Percentiles rank a stretch among this genome's conserved stretches.
These are phyloP conservation scores for Drosophila bipectinata DNA, from an alignment of 1,140 invertebrate species.

Conservation along the genomic window DNA sequence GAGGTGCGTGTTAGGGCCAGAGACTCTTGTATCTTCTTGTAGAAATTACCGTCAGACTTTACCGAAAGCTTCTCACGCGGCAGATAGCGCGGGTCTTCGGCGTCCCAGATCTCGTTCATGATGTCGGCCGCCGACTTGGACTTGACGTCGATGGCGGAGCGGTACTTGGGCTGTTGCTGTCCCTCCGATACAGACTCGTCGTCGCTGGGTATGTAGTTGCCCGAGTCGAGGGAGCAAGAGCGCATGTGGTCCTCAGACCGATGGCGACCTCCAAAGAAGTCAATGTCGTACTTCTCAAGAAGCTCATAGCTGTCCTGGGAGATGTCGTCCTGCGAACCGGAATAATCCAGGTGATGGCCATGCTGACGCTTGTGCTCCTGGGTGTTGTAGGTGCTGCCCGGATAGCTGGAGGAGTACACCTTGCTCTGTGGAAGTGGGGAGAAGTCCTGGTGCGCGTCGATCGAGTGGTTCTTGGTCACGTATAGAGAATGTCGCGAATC, in stretches of 20 bases:
- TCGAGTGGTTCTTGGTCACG: constrained; percentile 80
- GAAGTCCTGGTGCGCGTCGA: constrained; percentile 79
- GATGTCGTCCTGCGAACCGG: constrained; percentile 92
- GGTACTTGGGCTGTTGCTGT: constrained; percentile 83
- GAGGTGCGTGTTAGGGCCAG: constrained; percentile 86
- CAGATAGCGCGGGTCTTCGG: constrained; percentile 88
- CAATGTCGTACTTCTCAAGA: constrained; percentile 90
- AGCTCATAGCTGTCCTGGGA: constrained; percentile 95
- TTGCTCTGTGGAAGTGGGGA: constrained; percentile 84
- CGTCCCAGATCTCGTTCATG: constrained; percentile 87
- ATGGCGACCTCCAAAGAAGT: constrained; percentile 84
- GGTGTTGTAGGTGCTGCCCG: constrained; percentile 88
- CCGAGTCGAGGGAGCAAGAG: constrained; percentile 89
- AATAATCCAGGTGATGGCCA: constrained; percentile 86
- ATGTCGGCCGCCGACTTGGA: constrained; percentile 86
- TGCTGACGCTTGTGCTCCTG: constrained; percentile 85
- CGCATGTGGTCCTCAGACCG: constrained; percentile 84
- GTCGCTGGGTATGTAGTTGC: constrained; percentile 88
- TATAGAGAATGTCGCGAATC: constrained; percentile 88
- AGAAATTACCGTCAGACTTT: constrained; percentile 88
- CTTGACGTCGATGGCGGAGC: constrained; percentile 84
- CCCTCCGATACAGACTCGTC: constrained; percentile 86
- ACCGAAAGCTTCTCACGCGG: constrained; percentile 88
- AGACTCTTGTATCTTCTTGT: constrained; percentile 87
- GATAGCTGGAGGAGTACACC: constrained; percentile 93